phyloP scores from a whole-genome alignment of 2,113 vertebrate species.

The Pseudorectes ferrugineus region DNA sequence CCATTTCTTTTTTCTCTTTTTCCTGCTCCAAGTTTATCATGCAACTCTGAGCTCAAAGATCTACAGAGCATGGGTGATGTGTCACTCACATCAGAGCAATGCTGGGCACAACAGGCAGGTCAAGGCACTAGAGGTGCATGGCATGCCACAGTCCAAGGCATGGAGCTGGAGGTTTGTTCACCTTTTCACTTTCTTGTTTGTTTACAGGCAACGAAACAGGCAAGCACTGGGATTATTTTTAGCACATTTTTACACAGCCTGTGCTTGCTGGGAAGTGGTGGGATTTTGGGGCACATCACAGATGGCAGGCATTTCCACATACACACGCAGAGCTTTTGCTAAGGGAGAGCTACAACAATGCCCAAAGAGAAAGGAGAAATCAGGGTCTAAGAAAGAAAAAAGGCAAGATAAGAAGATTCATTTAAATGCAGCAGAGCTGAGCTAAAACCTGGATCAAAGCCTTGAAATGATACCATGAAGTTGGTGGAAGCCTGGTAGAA shows the following conservation, averaged over 20 bases:
- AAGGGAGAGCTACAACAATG: background rate
- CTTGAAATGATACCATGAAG: conserved; percentile 6
- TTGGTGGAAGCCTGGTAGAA: background rate
- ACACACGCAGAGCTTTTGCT: background rate
- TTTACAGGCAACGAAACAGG: background rate
- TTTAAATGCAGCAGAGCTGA: background rate
- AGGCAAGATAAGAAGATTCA: conserved; percentile 18
- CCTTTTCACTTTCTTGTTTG: background rate
- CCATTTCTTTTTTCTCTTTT: background rate
- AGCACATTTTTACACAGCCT: background rate
- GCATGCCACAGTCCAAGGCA: background rate
- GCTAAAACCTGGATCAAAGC: conserved; percentile 39
- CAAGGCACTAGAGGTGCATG: background rate
- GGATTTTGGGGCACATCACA: background rate
- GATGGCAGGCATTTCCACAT: background rate
- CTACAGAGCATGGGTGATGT: background rate
- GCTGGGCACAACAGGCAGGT: background rate
- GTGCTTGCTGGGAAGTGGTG: background rate
- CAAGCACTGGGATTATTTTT: background rate
- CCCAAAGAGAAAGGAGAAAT: background rate
- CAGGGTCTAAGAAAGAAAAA: background rate
- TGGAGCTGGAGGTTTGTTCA: background rate
- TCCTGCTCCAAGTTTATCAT: background rate
- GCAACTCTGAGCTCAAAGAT: background rate
- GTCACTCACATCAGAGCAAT: background rate